Percentiles rank a stretch among this genome's conserved stretches.
Evolutionary conservation across 2,797 vertebrate genomes (phyloP).

Genomic region (Pteropus rufus): DNA sequence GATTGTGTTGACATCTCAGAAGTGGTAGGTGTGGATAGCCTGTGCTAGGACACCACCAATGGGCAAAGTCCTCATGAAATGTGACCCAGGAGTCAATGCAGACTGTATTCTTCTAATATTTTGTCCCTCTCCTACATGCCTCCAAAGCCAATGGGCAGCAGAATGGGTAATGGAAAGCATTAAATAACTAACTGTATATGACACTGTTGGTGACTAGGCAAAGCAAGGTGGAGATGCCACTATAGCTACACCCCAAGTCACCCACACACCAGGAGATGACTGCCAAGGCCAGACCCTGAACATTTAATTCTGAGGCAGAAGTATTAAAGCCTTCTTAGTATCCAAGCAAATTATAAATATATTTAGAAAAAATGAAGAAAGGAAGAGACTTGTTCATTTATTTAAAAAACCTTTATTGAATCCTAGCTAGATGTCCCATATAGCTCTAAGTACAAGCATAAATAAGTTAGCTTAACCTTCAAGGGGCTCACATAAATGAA

Average conservation of each 20-base stretch:
- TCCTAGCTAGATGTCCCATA: not conserved
- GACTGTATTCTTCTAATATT: not conserved
- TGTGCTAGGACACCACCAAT: not conserved
- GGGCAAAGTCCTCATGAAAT: not conserved
- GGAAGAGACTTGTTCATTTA: not conserved
- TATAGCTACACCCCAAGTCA: not conserved
- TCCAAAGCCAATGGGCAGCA: not conserved
- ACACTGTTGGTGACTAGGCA: not conserved
- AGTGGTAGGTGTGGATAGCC: not conserved
- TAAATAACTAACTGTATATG: not conserved
- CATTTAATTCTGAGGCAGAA: not conserved
- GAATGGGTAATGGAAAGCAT: not conserved
- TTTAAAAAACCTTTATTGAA: not conserved
- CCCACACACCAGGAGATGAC: not conserved
- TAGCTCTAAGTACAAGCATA: not conserved
- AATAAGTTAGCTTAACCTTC: not conserved
- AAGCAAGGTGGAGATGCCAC: not conserved
- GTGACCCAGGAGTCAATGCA: not conserved
- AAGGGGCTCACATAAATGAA: not conserved
- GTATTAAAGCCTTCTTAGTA: not conserved
- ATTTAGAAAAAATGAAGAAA: not conserved
- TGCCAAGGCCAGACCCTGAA: not conserved
- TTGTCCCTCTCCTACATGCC: not conserved
- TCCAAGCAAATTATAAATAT: not conserved
- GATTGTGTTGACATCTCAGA: not conserved